Evolutionary conservation across 2,797 vertebrate genomes (phyloP).

Genomic region (Anas georgica): DNA sequence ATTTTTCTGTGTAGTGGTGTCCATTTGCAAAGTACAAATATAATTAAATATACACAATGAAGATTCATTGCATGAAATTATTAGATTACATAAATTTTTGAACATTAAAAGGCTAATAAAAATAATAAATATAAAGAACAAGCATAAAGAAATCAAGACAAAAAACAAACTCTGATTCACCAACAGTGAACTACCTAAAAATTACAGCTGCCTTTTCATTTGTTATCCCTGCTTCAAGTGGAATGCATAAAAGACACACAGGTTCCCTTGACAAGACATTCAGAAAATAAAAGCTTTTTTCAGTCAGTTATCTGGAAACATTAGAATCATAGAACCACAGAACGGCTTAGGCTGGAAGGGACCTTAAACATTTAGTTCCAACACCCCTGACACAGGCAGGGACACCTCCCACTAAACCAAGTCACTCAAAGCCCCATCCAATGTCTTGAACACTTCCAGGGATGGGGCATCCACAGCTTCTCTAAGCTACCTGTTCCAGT

Average conservation of each 20-base stretch:
- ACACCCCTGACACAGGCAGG: too few relatives aligned
- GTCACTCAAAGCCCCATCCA: too few relatives aligned
- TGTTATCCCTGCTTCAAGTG: background rate
- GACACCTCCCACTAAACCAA: too few relatives aligned
- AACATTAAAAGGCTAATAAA: background rate
- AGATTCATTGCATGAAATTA: background rate
- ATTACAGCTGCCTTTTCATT: background rate
- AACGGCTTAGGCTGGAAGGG: too few relatives aligned
- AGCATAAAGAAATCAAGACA: background rate
- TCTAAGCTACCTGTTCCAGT: too few relatives aligned
- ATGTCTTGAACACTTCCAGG: too few relatives aligned
- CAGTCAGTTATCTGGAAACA: background rate
- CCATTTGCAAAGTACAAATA: background rate
- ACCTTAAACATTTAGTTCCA: too few relatives aligned
- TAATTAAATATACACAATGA: background rate
- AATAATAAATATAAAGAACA: background rate
- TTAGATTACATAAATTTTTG: background rate
- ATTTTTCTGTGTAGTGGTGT: background rate
- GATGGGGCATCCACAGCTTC: too few relatives aligned
- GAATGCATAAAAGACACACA: background rate
- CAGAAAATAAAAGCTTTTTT: background rate
- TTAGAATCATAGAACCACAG: too few relatives aligned
- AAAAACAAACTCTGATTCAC: background rate
- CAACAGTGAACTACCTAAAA: background rate
- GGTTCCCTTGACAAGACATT: background rate